Evolutionary conservation across 2,797 vertebrate genomes (phyloP), one percentile per base, ranked within the genome.

Genomic region (Gymnothorax javanicus): DNA sequence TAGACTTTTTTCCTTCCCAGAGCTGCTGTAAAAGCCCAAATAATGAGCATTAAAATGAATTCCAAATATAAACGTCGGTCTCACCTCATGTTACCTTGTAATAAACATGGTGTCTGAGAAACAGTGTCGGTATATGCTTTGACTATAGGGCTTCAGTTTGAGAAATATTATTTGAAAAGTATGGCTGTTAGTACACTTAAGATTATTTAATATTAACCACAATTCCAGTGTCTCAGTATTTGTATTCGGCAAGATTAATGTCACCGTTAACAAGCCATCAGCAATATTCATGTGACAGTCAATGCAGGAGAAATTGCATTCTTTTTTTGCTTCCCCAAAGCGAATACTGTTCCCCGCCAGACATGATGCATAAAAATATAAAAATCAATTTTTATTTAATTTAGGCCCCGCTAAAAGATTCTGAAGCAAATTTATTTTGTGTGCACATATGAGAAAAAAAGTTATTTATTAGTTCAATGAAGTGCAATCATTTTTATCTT

Each of bases 401-500:
- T 71, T n/a, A 75, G 56, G 27, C 23, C 57, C 57, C 23, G 83
- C 83, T 52, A 86, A 83, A 88, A 60, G 85, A 87, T 50, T 83
- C 86, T 56, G 54, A 86, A 84, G 71, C 87, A 85, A 89, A 88
- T 87, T 87, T 88, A 84, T 85, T 85, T 90, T 88, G 85, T 84
- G 86, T 86, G 84, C 83, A 86, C 86, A 89, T 73, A 33, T 50
- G 84, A 90, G 90, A 90, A 88, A 84, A 84, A 84, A 91, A 92
- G 92, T 91, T 91, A 92, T 93, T 94, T 93, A 89, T 87, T 69
- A 87, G 91, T 82, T 85, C 59, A 82, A 85, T 89, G 91, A 86
- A 90, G 90, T 89, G 81, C 84, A 90, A 91, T 90, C 88, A 89
- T 90, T 88, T 88, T 71, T 12, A 89, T 91, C 90, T 92, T 92